Conservation (phyloP, 2,113 vertebrate species). For the Tichodroma muraria region DNA sequence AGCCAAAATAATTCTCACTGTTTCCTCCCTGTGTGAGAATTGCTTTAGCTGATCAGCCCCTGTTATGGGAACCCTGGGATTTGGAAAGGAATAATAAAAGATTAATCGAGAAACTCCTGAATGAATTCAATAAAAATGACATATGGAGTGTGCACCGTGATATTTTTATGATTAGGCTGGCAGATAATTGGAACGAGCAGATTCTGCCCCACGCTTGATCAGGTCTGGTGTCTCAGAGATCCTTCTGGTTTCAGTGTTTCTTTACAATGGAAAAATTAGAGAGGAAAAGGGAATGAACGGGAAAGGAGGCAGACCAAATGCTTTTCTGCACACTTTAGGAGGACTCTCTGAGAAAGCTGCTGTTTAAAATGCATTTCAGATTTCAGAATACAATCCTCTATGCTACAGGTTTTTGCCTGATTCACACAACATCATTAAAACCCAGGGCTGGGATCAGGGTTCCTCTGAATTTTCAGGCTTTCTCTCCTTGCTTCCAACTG, state of each 20-base stretch:
- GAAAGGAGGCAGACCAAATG: not conserved
- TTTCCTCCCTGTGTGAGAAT: slow-evolving; percentile 53
- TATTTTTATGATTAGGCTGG: slow-evolving; percentile 76
- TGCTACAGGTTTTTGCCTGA: not conserved
- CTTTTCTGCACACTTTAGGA: not conserved
- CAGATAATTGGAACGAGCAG: slow-evolving; percentile 75
- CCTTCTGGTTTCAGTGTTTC: slow-evolving; percentile 37
- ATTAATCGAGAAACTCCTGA: slow-evolving; percentile 77
- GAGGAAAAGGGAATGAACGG: not conserved
- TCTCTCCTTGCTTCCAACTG: not conserved
- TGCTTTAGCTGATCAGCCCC: slow-evolving; percentile 67
- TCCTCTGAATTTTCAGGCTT: not conserved
- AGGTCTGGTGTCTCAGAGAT: slow-evolving; percentile 67
- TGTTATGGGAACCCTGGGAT: slow-evolving; percentile 68
- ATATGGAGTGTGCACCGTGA: slow-evolving; percentile 69
- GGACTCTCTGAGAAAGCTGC: not conserved
- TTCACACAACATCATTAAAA: not conserved
- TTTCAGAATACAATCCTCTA: not conserved
- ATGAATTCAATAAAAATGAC: slow-evolving; percentile 78
- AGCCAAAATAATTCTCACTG: slow-evolving; percentile 12
- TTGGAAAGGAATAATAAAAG: slow-evolving; percentile 78
- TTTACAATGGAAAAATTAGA: not conserved
- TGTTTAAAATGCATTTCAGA: slow-evolving; percentile 4
- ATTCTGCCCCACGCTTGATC: slow-evolving; percentile 72
- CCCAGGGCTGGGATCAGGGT: accelerated